These are phyloP conservation scores for Lepidochrysops patricia DNA, from an alignment of 2,888 invertebrate species.

Conservation along the genomic window DNA sequence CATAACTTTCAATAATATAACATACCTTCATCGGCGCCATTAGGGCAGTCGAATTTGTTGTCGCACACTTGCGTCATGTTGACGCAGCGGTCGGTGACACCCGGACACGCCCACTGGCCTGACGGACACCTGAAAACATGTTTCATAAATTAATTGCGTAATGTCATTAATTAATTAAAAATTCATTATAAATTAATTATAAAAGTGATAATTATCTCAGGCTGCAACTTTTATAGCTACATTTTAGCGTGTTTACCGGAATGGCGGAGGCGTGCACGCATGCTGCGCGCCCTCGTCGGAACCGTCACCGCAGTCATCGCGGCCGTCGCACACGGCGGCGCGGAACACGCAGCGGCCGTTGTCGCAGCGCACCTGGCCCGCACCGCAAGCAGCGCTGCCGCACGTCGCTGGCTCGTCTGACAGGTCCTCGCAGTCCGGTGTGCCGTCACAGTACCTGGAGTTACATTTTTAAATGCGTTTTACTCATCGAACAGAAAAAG, in stretches of 20 bases:
- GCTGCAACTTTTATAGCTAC: too few relatives aligned
- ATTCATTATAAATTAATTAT: too few relatives aligned
- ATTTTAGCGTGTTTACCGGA: constrained; percentile 66
- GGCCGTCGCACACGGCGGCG: constrained; percentile 94
- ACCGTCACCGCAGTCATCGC: constrained; percentile 93
- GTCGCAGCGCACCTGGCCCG: constrained; percentile 87
- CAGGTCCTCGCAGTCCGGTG: constrained; percentile 91
- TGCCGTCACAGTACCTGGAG: constrained; percentile 94
- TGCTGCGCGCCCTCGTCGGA: constrained; percentile 89
- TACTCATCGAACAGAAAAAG: too few relatives aligned
- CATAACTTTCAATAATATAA: not conserved
- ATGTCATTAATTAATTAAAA: too few relatives aligned
- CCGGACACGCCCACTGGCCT: constrained; percentile 91
- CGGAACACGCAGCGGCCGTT: constrained; percentile 92
- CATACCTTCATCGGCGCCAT: constrained; percentile 92
- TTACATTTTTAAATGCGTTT: too few relatives aligned
- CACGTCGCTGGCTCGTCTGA: constrained; percentile 92
- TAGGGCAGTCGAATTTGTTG: constrained; percentile 90
- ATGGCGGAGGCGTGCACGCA: constrained; percentile 86
- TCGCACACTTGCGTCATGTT: constrained; percentile 93
- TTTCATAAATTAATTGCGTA: too few relatives aligned
- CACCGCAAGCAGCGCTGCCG: constrained; percentile 83
- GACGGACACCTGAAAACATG: constrained; percentile 76
- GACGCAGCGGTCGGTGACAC: constrained; percentile 85
- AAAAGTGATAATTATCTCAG: too few relatives aligned